Percentiles rank a stretch among this genome's conserved stretches.
Evolutionary conservation across 2,113 vertebrate species (phyloP).

Genomic region (Pseudorhombus dupliciocellatus): DNA sequence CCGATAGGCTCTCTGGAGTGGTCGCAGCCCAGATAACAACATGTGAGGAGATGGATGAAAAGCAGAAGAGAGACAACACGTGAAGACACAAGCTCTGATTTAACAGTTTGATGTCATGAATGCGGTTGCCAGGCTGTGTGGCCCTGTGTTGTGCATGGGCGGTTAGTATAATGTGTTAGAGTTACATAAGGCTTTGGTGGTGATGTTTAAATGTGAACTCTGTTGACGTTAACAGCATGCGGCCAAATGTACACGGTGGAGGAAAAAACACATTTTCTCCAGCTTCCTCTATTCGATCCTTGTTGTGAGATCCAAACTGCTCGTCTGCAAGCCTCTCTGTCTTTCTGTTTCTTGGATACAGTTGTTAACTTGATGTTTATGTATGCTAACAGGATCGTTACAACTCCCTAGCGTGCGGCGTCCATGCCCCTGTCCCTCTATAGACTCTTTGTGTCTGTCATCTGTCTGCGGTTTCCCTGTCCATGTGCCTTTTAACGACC

Average conservation of each 20-base stretch:
- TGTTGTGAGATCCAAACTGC: constrained; percentile 12
- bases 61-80: neutral
- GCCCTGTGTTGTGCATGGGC: constrained; percentile 21
- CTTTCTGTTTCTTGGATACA: constrained; percentile 44
- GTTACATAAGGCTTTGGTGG: constrained; percentile 51
- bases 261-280: constrained; percentile 32
- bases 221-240: constrained; percentile 5
- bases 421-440: constrained; percentile 19
- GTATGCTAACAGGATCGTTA: constrained; percentile 25
- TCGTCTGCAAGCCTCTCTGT: constrained; percentile 2
- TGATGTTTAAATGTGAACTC: constrained; percentile 17
- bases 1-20: constrained; percentile 91
- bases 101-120: neutral
- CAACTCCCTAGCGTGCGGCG: constrained; percentile 21
- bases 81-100: constrained; percentile 6
- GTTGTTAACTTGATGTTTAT: constrained; percentile 58
- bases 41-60: constrained; percentile 31
- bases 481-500: constrained; percentile 45
- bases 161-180: neutral
- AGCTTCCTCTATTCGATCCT: constrained; percentile 6
- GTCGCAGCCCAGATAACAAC: constrained; percentile 44
- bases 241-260: constrained; percentile 15
- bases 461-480: constrained; percentile 31
- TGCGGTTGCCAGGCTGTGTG: constrained; percentile 2
- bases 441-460: constrained; percentile 32